Conservation (phyloP, 1,140 invertebrate species). For the Drosophila ambigua region DNA sequence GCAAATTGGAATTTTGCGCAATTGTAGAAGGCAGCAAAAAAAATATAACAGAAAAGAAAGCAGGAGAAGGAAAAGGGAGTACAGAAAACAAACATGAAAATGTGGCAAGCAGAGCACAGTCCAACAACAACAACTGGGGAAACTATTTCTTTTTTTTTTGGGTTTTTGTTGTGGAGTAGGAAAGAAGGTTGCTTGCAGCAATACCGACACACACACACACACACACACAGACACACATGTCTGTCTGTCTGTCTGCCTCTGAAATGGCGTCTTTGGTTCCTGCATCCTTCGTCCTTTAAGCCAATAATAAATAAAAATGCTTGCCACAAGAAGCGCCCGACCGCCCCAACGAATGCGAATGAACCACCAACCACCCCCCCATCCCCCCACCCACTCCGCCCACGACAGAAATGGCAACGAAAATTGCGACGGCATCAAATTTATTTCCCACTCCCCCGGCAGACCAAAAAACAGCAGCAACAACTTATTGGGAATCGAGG, state of each 20-base stretch:
- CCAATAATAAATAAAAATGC: slow-evolving; percentile 83
- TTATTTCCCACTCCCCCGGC: slow-evolving; percentile 47
- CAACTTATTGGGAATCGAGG: slow-evolving; percentile 55
- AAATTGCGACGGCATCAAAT: slow-evolving; percentile 72
- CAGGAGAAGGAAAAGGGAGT: slow-evolving; percentile 29
- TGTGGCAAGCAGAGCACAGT: slow-evolving; percentile 55
- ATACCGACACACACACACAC: slow-evolving; percentile 63
- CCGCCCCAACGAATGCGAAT: slow-evolving; percentile 3
- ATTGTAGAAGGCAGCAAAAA: slow-evolving; percentile 67
- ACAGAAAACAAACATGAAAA: slow-evolving; percentile 37
- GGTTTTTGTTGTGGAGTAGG: neutral
- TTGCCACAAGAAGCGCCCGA: slow-evolving; percentile 46
- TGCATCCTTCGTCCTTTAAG: slow-evolving; percentile 75
- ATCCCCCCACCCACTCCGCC: slow-evolving; percentile 12
- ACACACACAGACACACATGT: slow-evolving; percentile 15
- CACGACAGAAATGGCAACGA: slow-evolving; percentile 38
- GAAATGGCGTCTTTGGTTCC: slow-evolving; percentile 29
- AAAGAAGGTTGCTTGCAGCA: slow-evolving; percentile 51
- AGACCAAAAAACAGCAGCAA: slow-evolving; percentile 34
- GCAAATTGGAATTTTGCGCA: slow-evolving; percentile 84
- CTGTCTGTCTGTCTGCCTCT: slow-evolving; percentile 40
- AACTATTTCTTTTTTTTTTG: slow-evolving; percentile 28
- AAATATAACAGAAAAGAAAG: slow-evolving; percentile 56
- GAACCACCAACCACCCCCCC: slow-evolving; percentile 20
- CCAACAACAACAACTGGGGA: slow-evolving; percentile 25